A percentile compares a stretch with the other conserved stretches of the same genome.
Evolutionary conservation across 1,140 invertebrate species (phyloP).

Genomic region (Mamestra configurata): DNA sequence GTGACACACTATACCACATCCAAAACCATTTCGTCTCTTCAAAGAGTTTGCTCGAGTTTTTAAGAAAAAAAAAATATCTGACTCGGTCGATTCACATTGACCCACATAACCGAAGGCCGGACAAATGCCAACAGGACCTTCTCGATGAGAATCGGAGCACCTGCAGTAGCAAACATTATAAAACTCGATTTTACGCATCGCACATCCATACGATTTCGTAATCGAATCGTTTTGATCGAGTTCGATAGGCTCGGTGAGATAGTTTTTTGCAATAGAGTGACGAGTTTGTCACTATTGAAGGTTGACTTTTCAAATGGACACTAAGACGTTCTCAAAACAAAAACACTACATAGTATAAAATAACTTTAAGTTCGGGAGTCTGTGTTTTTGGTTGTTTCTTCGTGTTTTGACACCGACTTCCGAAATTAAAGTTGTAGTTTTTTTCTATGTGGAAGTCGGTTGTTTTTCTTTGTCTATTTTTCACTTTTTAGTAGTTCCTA

Average conservation of each 20-base stretch:
- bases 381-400: too few relatives aligned
- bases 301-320: not conserved
- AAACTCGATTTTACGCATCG: slow-evolving; percentile 48
- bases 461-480: too few relatives aligned
- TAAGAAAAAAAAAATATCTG: slow-evolving; percentile 16
- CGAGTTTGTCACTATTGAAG: not conserved
- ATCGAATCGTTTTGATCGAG: slow-evolving; percentile 39
- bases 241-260: not conserved
- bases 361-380: too few relatives aligned
- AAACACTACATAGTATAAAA: too few relatives aligned
- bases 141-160: slow-evolving; percentile 73
- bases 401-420: too few relatives aligned
- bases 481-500: too few relatives aligned
- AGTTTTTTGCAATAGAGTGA: not conserved
- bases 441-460: too few relatives aligned
- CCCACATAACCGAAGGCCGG: slow-evolving; percentile 73
- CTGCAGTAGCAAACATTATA: slow-evolving; percentile 59
- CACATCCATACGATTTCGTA: slow-evolving; percentile 36
- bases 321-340: too few relatives aligned
- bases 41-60: slow-evolving; percentile 31
- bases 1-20: not conserved
- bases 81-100: slow-evolving; percentile 67
- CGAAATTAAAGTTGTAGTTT: too few relatives aligned
- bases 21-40: not conserved
- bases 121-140: slow-evolving; percentile 80